phyloP scores from a whole-genome alignment of 2,888 invertebrate genomes.

The Drosophila leonis region DNA sequence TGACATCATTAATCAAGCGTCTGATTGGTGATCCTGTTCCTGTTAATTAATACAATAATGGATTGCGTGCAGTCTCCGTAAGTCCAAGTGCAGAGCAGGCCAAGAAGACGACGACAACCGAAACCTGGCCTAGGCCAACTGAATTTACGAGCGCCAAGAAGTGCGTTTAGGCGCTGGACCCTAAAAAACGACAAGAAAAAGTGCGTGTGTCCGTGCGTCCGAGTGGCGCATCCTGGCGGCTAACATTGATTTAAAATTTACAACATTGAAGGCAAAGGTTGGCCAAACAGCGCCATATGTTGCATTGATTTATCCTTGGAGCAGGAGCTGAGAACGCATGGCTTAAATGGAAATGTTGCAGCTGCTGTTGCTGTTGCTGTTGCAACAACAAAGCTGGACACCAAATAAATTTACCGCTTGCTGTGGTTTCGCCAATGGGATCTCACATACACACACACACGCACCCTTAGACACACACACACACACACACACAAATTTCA shows the following conservation, averaged over 20 bases:
- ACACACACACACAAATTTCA: slow-evolving; percentile 72
- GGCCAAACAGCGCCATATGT: slow-evolving; percentile 77
- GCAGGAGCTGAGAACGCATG: slow-evolving; percentile 25
- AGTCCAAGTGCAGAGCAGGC: slow-evolving; percentile 9
- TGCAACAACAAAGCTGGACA: slow-evolving; percentile 38
- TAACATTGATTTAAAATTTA: slow-evolving; percentile 83
- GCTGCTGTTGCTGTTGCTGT: slow-evolving; percentile 30
- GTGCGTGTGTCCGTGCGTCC: slow-evolving; percentile 16
- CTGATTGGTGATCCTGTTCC: slow-evolving; percentile 86
- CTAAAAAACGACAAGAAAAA: slow-evolving; percentile 21
- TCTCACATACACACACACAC: slow-evolving; percentile 9
- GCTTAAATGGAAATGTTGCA: slow-evolving; percentile 69
- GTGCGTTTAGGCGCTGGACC: slow-evolving; percentile 34
- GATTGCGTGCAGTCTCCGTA: slow-evolving; percentile 72
- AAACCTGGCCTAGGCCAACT: slow-evolving; percentile 12
- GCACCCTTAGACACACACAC: slow-evolving; percentile 46
- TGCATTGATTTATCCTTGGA: slow-evolving; percentile 81
- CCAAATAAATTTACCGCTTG: slow-evolving; percentile 57
- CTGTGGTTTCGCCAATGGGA: slow-evolving; percentile 14
- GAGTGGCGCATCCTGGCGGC: slow-evolving; percentile 29
- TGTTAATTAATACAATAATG: slow-evolving; percentile 86
- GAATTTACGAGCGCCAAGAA: slow-evolving; percentile 61
- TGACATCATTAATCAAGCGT: slow-evolving; percentile 86
- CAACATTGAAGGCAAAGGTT: slow-evolving; percentile 76
- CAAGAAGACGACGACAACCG: slow-evolving; percentile 48